A percentile compares a stretch with the other conserved stretches of the same genome.
Conservation (phyloP, 2,797 vertebrate species). For the Bradypus variegatus region DNA sequence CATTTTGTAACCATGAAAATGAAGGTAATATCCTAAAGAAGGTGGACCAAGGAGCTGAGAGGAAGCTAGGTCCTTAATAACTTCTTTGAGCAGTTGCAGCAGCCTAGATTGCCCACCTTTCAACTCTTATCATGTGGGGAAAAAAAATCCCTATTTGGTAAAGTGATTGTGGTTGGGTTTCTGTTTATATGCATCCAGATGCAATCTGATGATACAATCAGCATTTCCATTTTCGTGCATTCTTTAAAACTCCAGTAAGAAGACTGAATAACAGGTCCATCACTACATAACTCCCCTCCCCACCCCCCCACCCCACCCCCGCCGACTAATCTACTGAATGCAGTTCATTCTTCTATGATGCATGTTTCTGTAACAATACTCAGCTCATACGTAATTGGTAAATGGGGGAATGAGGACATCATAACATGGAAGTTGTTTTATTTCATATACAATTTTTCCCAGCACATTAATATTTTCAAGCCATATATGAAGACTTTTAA, state of each 20-base stretch:
- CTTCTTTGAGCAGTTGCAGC: neutral
- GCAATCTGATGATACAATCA: neutral
- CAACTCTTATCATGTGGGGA: neutral
- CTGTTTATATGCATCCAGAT: neutral
- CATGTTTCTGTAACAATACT: neutral
- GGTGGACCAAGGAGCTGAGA: neutral
- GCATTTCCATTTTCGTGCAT: neutral
- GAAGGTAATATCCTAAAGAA: neutral
- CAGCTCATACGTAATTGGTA: neutral
- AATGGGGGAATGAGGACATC: neutral
- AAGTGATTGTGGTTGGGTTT: neutral
- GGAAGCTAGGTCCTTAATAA: neutral
- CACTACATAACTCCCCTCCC: neutral
- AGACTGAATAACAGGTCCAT: neutral
- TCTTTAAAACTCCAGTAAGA: conserved; percentile 8
- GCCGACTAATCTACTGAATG: neutral
- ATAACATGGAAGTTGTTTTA: neutral
- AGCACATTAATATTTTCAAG: neutral
- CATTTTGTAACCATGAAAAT: neutral
- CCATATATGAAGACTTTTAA: neutral
- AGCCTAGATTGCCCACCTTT: neutral
- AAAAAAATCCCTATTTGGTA: neutral
- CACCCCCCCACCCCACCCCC: neutral
- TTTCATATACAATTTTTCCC: neutral
- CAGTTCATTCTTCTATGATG: neutral